Conservation (phyloP, 1,140 invertebrate species). For the Latrodectus geometricus region DNA sequence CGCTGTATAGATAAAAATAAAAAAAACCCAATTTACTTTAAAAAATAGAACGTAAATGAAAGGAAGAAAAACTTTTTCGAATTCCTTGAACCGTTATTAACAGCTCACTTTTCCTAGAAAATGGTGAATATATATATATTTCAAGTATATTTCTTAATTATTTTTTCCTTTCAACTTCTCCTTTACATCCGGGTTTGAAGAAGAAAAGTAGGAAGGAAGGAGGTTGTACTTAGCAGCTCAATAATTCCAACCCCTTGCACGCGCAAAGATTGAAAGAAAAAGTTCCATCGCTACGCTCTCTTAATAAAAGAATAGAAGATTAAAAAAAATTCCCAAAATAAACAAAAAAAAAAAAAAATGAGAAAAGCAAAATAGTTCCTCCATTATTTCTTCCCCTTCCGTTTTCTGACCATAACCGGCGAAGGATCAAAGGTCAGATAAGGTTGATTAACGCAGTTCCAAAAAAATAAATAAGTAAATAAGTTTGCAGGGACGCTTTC, state of each 20-base stretch:
- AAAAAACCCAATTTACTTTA: no score
- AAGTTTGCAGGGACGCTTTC: slow-evolving; percentile 1
- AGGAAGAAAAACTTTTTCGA: not conserved
- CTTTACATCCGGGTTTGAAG: slow-evolving; percentile 15
- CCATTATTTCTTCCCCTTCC: not conserved
- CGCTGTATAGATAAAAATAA: no score
- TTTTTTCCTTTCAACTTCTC: slow-evolving; percentile 12
- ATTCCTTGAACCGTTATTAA: not conserved
- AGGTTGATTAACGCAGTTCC: slow-evolving; percentile 10
- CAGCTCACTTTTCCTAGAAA: not conserved
- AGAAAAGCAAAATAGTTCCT: slow-evolving; percentile 4
- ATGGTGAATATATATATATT: not conserved
- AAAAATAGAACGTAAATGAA: not conserved
- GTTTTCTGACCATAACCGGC: slow-evolving; percentile 1
- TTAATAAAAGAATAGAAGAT: not conserved
- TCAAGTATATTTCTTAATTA: not conserved
- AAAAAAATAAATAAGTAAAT: not conserved
- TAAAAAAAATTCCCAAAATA: not conserved
- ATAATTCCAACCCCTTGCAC: slow-evolving; percentile 21
- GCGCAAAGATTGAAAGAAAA: slow-evolving; percentile 13
- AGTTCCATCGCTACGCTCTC: not conserved
- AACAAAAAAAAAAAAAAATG: slow-evolving; percentile 2
- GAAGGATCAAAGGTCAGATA: slow-evolving; percentile 1
- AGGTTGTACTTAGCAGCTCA: not conserved
- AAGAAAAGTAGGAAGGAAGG: not conserved